phyloP scores from a whole-genome alignment of 2,888 invertebrate genomes.

The Thyatira batis region DNA sequence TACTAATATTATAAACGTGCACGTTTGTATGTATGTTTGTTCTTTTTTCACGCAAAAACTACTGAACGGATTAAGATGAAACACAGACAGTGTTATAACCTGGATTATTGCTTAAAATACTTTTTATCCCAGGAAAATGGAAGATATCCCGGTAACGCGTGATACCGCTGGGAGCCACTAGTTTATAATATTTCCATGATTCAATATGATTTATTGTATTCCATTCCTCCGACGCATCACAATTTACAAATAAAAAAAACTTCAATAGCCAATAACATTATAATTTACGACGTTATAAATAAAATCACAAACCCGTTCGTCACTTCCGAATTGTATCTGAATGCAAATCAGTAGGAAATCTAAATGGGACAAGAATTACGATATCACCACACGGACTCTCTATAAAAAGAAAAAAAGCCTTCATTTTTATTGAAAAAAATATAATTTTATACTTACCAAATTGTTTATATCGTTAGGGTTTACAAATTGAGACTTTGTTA shows the following conservation, averaged over 20 bases:
- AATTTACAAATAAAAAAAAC: slow-evolving; percentile 24
- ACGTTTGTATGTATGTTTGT: too few relatives aligned
- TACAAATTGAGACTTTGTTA: slow-evolving; percentile 9
- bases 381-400: slow-evolving; percentile 38
- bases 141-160: too few relatives aligned
- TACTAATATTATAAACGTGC: too few relatives aligned
- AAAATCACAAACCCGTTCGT: slow-evolving; percentile 19
- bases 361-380: slow-evolving; percentile 40
- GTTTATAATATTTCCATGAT: too few relatives aligned
- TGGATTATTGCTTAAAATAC: too few relatives aligned
- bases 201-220: too few relatives aligned
- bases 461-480: slow-evolving; percentile 6
- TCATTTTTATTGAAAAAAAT: slow-evolving; percentile 19
- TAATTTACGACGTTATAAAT: slow-evolving; percentile 28
- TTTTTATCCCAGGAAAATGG: too few relatives aligned
- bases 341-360: slow-evolving; percentile 52
- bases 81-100: too few relatives aligned
- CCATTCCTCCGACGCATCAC: too few relatives aligned
- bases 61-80: too few relatives aligned
- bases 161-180: too few relatives aligned
- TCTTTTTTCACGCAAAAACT: too few relatives aligned
- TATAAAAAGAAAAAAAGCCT: slow-evolving; percentile 21
- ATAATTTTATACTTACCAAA: slow-evolving; percentile 14
- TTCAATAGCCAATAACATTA: slow-evolving; percentile 39
- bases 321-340: slow-evolving; percentile 51